Conservation (phyloP, 2,888 invertebrate species). For the Phytoseiulus persimilis region DNA sequence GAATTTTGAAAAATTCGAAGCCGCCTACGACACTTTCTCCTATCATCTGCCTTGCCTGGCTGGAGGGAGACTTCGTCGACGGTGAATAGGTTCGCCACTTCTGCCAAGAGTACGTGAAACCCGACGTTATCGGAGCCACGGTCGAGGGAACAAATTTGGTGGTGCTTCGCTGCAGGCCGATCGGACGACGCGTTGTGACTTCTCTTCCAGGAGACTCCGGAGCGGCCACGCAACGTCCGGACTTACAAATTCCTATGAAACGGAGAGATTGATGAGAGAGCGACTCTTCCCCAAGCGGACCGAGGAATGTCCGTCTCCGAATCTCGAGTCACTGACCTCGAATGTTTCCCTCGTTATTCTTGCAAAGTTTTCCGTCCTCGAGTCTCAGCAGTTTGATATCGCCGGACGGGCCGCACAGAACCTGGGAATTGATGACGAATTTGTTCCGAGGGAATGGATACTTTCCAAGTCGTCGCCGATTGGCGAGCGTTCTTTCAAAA, state of each 20-base stretch:
- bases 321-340: not conserved
- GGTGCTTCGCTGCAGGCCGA: not conserved
- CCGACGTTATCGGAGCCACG: not conserved
- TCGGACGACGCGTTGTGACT: not conserved
- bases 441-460: too few species aligned
- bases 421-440: slow-evolving; percentile 8
- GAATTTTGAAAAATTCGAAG: too few species aligned
- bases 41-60: not conserved
- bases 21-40: too few species aligned
- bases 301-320: too few species aligned
- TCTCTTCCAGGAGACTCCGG: not conserved
- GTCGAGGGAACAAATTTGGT: slow-evolving; percentile 7
- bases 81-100: not conserved
- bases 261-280: not conserved
- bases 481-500: not conserved
- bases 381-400: not conserved
- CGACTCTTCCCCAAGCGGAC: too few species aligned
- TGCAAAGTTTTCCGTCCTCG: not conserved
- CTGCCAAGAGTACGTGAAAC: slow-evolving; percentile 27
- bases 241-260: not conserved
- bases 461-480: too few species aligned
- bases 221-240: not conserved
- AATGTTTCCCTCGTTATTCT: not conserved
- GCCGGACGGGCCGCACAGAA: slow-evolving; percentile 16
- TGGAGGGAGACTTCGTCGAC: not conserved